Conservation (phyloP, 2,113 vertebrate genomes). For the Cottus gobio region DNA sequence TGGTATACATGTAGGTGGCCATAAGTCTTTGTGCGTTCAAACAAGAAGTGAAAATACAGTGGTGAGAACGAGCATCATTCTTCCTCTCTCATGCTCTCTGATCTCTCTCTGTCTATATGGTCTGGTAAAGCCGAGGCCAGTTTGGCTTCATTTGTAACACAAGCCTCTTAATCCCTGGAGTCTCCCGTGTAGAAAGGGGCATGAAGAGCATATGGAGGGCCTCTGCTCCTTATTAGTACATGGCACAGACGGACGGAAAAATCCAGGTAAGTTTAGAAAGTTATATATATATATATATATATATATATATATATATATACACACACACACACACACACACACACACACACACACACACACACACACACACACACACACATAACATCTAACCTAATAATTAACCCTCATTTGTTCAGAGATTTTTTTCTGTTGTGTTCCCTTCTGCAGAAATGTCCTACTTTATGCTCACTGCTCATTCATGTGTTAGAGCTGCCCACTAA, state of each 20-base stretch:
- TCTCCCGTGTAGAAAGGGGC: slow-evolving; percentile 76
- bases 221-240: slow-evolving; percentile 77
- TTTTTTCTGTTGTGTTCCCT: slow-evolving; percentile 21
- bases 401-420: slow-evolving; percentile 13
- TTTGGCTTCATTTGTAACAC: slow-evolving; percentile 75
- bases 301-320: not conserved
- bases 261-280: slow-evolving; percentile 72
- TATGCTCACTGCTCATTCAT: slow-evolving; percentile 49
- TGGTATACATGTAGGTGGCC: slow-evolving; percentile 2
- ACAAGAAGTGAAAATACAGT: slow-evolving; percentile 37
- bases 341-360: too few species aligned
- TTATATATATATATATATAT: slow-evolving; percentile 7
- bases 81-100: slow-evolving; percentile 27
- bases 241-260: slow-evolving; percentile 64
- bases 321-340: too few species aligned
- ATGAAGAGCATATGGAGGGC: slow-evolving; percentile 64
- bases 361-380: too few species aligned
- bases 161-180: slow-evolving; percentile 76
- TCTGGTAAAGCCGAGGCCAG: slow-evolving; percentile 66
- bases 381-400: too few species aligned
- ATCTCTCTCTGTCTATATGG: slow-evolving; percentile 44
- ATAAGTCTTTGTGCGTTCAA: slow-evolving; percentile 23
- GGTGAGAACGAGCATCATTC: slow-evolving; percentile 29
- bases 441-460: slow-evolving; percentile 52
- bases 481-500: slow-evolving; percentile 61